phyloP scores from a whole-genome alignment of 2,113 vertebrate species.

The Gadus macrocephalus region DNA sequence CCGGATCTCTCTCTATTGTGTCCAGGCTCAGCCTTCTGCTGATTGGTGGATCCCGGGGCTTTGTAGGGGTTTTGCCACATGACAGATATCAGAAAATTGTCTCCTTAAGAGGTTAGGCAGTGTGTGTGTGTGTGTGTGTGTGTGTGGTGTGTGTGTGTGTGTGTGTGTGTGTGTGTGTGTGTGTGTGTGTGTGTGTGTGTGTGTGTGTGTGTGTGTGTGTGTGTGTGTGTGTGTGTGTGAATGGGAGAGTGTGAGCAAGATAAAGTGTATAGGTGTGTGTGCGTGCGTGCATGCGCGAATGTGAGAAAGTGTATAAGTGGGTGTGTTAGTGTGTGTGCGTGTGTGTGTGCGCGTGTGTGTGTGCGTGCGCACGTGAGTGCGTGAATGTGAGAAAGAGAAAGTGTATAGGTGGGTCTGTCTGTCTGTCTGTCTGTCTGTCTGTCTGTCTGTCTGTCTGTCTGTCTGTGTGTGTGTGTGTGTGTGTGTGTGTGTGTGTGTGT shows the following conservation, averaged over 20 bases:
- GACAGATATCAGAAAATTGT: constrained; percentile 34
- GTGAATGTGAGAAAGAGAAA: background rate
- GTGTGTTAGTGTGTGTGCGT: background rate
- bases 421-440: background rate
- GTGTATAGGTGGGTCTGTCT: too few relatives aligned
- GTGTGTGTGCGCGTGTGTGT: constrained; percentile 6
- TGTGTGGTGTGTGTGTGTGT: background rate
- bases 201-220: too few relatives aligned
- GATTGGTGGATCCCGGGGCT: constrained; percentile 31
- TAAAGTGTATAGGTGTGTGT: background rate
- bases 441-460: background rate
- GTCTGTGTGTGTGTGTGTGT: background rate
- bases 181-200: too few relatives aligned
- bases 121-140: constrained; percentile 1
- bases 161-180: background rate
- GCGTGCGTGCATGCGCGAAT: background rate
- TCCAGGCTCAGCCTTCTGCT: constrained; percentile 26
- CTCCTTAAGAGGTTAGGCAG: constrained; percentile 13
- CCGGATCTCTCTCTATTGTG: constrained; percentile 16
- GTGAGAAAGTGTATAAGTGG: too few relatives aligned
- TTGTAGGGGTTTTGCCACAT: constrained; percentile 23
- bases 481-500: background rate
- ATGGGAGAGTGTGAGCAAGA: too few relatives aligned
- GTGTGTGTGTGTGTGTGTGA: too few relatives aligned
- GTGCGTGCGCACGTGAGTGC: too few relatives aligned